Conservation (phyloP, 1,140 invertebrate species). For the Sarcophaga bullata region DNA sequence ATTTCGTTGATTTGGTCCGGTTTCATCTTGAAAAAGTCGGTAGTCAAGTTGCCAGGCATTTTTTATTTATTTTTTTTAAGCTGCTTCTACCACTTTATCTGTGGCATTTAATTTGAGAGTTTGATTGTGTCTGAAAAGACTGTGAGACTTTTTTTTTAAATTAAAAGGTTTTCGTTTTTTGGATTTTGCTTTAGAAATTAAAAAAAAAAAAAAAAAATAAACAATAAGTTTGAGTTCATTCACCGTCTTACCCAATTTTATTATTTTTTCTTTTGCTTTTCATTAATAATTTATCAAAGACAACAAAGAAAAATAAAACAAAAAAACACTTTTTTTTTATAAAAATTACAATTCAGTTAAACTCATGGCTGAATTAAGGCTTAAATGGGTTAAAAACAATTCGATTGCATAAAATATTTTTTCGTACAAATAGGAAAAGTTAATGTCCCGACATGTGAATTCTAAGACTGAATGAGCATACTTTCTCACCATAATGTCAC, state of each 20-base stretch:
- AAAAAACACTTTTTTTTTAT: background rate
- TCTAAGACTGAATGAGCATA: too few species aligned
- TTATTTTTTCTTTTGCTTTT: background rate
- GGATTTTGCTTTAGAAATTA: background rate
- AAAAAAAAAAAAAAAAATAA: background rate
- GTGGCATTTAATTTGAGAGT: background rate
- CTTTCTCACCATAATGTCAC: too few species aligned
- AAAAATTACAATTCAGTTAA: too few species aligned
- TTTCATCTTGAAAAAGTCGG: background rate
- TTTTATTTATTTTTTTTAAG: background rate
- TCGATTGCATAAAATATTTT: too few species aligned
- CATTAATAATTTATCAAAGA: background rate
- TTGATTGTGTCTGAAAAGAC: background rate
- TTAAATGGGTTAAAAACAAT: too few species aligned
- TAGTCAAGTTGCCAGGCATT: background rate
- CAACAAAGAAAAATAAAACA: background rate
- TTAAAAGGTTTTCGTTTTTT: background rate
- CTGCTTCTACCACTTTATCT: constrained; percentile 4
- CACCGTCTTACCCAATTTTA: constrained; percentile 31
- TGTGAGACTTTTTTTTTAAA: background rate
- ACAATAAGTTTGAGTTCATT: constrained; percentile 28
- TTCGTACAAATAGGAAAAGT: too few species aligned
- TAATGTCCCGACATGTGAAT: too few species aligned
- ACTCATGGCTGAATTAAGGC: too few species aligned
- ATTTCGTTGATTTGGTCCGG: too few species aligned